Conservation (phyloP, 1,140 invertebrate genomes). For the Bombus sibiricus region DNA sequence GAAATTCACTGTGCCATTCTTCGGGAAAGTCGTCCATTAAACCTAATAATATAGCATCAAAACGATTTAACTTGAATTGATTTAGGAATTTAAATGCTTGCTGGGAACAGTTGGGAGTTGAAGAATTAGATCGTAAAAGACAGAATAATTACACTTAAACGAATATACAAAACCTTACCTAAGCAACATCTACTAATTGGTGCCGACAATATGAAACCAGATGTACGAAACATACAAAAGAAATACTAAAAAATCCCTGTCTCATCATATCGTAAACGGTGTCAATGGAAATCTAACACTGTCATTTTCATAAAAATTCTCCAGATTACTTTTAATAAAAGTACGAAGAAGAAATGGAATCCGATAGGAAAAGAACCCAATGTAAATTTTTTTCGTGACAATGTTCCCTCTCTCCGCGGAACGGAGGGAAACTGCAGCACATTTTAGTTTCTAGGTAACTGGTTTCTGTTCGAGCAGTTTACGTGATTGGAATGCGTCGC, state of each 20-base stretch:
- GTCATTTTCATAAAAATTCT: no score
- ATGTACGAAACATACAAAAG: no score
- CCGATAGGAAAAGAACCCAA: neutral
- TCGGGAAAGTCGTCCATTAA: no score
- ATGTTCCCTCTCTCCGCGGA: no score
- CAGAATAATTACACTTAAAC: neutral
- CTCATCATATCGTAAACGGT: no score
- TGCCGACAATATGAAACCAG: no score
- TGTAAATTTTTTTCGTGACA: neutral
- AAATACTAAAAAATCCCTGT: no score
- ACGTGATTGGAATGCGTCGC: neutral
- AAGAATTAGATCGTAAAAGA: neutral
- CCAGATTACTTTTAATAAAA: neutral
- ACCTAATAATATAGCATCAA: neutral
- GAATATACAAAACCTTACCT: neutral
- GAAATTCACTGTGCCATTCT: neutral
- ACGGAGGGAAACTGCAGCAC: neutral
- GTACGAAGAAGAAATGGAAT: neutral
- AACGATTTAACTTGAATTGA: neutral
- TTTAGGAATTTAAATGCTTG: neutral
- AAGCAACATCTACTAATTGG: no score
- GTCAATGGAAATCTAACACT: no score
- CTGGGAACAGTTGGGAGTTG: accelerated
- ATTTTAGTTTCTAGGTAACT: neutral
- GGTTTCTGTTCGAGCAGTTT: neutral